Evolutionary conservation across 2,888 invertebrate species (phyloP), one percentile per base, ranked within the genome.

Genomic region (Gnatocerus cornutus): DNA sequence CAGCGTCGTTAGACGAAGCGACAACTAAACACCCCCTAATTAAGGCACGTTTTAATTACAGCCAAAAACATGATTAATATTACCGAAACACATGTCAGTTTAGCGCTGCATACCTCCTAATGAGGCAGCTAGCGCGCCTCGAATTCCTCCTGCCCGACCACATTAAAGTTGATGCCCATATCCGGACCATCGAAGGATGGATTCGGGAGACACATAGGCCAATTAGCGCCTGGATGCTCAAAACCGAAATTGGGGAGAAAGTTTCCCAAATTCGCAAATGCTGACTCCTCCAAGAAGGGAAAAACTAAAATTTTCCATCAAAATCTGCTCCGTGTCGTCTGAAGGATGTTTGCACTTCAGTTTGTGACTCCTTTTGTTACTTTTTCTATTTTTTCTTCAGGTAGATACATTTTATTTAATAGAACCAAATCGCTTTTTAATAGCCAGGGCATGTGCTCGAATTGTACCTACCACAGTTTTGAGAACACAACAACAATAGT

Each of bases 101-200:
- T 84, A 84, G 83, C 84, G 83, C 83, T 81, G 84, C 84, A 84
- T 84, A 84, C 84, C 84, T 84, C 83, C 82, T 84, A 84, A 84
- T 84, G 84, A 84, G 84, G 77, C 81, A 80, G 77, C 77, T 75
- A 78, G 77, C 79, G 78, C 78, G 79, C 74, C 76, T 75, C 74
- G 77, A 79, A 83, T 83, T 82, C 83, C 79, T 78, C 71, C 65
- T 77, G 77, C 77, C 75, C 79, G 74, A 73, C 74, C 80, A 79
- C 81, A 81, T 83, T 81, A 80, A 80, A 81, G 78, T 81, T 80
- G 79, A 80, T 78, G 79, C 80, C 80, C 79, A 77, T 81, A 82
- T 82, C 82, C 82, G 82, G 81, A 76, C 61, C 63, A 68, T 50
- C 39, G 37, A 30, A 50, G 9, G 37, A 14, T 52, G 64, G 29